Conservation (phyloP, 2,113 vertebrate species). For the Colossoma macropomum region DNA sequence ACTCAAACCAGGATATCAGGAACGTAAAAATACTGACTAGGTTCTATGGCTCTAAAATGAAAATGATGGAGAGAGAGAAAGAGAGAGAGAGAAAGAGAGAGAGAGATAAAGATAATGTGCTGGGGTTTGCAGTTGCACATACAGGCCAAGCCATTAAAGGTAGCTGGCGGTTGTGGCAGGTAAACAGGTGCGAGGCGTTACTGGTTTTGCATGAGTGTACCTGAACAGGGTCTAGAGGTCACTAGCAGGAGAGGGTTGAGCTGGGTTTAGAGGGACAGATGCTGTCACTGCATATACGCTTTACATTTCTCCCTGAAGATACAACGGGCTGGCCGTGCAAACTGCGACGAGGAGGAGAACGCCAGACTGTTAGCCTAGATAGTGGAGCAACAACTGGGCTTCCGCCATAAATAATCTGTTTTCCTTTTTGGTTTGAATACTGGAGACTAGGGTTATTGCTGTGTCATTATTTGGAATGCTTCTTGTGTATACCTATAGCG, state of each 20-base stretch:
- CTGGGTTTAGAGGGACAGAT: conserved; percentile 63
- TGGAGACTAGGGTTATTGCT: conserved; percentile 72
- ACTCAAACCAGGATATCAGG: not conserved
- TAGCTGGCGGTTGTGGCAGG: conserved; percentile 73
- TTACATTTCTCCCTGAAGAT: conserved; percentile 74
- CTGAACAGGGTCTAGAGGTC: conserved; percentile 76
- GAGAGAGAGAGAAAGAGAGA: not conserved
- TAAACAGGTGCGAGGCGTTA: conserved; percentile 67
- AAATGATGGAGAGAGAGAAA: not conserved
- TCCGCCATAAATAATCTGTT: conserved; percentile 4
- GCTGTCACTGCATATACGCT: conserved; percentile 75
- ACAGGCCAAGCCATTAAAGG: conserved; percentile 64
- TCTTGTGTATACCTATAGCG: conserved; percentile 59
- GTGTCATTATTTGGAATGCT: conserved; percentile 59
- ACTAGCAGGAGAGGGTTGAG: conserved; percentile 59
- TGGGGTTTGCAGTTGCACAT: conserved; percentile 41
- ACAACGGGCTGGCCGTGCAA: conserved; percentile 64
- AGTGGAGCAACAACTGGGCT: conserved; percentile 10
- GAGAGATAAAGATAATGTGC: conserved; percentile 8
- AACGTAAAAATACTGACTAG: conserved; percentile 41
- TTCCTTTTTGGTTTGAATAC: conserved; percentile 54
- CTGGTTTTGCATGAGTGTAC: conserved; percentile 74
- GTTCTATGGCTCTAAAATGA: conserved; percentile 42
- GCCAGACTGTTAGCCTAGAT: conserved; percentile 29
- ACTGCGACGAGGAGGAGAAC: conserved; percentile 47